These are phyloP conservation scores for Echinarachnius parma DNA, from an alignment of 53 echinoderm and acorn worm genomes.

Conservation along the genomic window DNA sequence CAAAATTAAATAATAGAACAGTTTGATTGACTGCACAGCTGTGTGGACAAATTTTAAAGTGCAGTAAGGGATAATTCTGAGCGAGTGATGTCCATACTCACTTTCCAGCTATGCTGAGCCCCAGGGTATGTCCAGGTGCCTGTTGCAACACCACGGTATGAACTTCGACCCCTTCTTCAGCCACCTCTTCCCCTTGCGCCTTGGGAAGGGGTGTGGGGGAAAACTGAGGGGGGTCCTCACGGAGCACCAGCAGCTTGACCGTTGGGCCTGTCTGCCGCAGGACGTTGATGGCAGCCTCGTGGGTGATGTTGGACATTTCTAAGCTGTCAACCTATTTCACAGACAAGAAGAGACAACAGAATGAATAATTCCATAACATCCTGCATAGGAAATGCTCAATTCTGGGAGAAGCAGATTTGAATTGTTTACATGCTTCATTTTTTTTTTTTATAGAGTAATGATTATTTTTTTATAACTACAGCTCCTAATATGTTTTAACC, in stretches of 20 bases:
- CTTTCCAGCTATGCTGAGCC: conserved; percentile 74
- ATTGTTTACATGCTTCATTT: no score
- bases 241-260: conserved; percentile 74
- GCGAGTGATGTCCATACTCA: neutral
- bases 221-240: conserved; percentile 49
- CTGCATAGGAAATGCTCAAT: no score
- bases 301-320: conserved; percentile 62
- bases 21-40: no score
- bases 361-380: no score
- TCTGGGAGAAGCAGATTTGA: no score
- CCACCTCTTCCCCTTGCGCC: conserved; percentile 52
- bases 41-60: no score
- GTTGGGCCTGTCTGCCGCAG: conserved; percentile 71
- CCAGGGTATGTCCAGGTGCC: conserved; percentile 59
- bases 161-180: conserved; percentile 29
- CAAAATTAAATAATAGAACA: no score
- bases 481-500: no score
- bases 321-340: conserved; percentile 62
- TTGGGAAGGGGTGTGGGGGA: conserved; percentile 19
- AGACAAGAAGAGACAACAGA: no score
- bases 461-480: no score
- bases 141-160: conserved; percentile 37
- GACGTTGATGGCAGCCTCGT: conserved; percentile 70
- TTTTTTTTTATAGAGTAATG: no score
- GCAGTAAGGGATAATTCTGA: no score